Base-by-base conservation (phyloP, 1,140 invertebrate species). In the Diorhabda elongata region DNA sequence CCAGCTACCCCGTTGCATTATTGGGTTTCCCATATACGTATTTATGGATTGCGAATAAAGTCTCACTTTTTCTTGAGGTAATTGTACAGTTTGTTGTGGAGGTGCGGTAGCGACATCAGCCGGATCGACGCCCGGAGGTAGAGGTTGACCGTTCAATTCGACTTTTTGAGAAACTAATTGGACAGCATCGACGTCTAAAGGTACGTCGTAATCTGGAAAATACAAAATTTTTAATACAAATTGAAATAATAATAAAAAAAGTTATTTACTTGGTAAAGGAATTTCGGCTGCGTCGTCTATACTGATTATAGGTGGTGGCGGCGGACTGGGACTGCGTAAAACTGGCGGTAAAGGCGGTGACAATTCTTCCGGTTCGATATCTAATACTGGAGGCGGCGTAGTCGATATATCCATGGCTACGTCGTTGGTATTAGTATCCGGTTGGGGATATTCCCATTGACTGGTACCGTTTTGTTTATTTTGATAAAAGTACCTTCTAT, bases 401-500 rank as follows among this genome's bases (percentile, higher is more conserved):
- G 84, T 87, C 59, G 84, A 87, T 45, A 88, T 81, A 75, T 87
- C 86, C 87, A 88, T 88, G 41, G 86, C 87, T 71, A 87, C 86
- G 42, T 85, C 85, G 59, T 83, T 84, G 58, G 84, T 82, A 47
- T 79, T 81, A 66, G 84, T 79, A 69, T 85, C 84, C 4, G 79
- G 75, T 58, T 86, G 84, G 2, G 90, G 90, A 81, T 89, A 90
- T 67, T 87, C 87, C 89, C 89, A 90, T 74, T 88, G 88, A 43
- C 85, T 85, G 44, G 85, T 83, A 6, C 85, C 86, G 42, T 83
- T 87, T 52, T 73, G 75, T 66, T 82, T 77, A 79, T 90, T 87
- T 74, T 84, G 85, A 82, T 91, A 91, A 82, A 84, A 89, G 81
- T 91, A 91, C 69, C 88, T 83, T 79, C 88, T 90, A 84, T 88